phyloP scores from a whole-genome alignment of 2,888 invertebrate species.

The Dolichomitus sp. region DNA sequence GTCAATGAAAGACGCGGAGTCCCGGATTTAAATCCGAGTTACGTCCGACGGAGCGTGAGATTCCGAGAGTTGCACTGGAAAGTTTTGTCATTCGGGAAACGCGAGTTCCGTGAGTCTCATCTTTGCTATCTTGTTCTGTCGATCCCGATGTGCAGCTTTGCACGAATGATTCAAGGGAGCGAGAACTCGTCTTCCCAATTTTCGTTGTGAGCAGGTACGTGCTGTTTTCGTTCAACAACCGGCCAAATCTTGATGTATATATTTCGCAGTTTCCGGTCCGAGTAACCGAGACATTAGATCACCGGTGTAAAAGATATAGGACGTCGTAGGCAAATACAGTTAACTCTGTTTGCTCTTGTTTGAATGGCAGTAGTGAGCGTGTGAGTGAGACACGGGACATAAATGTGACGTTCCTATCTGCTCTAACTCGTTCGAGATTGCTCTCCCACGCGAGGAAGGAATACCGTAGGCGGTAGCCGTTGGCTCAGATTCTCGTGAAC shows the following conservation, averaged over 20 bases:
- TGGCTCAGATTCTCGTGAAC: conserved; percentile 3
- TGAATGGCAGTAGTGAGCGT: conserved; percentile 75
- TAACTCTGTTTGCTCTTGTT: conserved; percentile 83
- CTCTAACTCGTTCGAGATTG: conserved; percentile 69
- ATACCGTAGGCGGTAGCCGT: conserved; percentile 5
- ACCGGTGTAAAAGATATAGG: conserved; percentile 61
- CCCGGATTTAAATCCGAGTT: conserved; percentile 72
- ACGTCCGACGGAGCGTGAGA: conserved; percentile 66
- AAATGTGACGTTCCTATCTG: conserved; percentile 73
- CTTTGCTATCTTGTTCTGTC: conserved; percentile 19
- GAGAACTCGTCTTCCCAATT: conserved; percentile 52
- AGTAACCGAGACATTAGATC: conserved; percentile 80
- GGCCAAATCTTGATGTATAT: conserved; percentile 46
- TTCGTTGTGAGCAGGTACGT: conserved; percentile 17
- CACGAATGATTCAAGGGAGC: conserved; percentile 12
- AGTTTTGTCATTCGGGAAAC: conserved; percentile 74
- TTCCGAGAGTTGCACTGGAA: conserved; percentile 69
- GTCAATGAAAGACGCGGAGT: conserved; percentile 78
- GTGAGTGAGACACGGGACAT: conserved; percentile 49
- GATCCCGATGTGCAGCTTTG: not conserved
- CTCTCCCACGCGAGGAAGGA: not conserved
- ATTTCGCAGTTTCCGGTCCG: conserved; percentile 65
- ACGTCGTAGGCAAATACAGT: conserved; percentile 84
- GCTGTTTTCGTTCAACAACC: conserved; percentile 42
- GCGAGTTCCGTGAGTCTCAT: conserved; percentile 30